Base-by-base conservation (phyloP, 2,888 invertebrate species). In the Cataglyphis rosenhaueri region DNA sequence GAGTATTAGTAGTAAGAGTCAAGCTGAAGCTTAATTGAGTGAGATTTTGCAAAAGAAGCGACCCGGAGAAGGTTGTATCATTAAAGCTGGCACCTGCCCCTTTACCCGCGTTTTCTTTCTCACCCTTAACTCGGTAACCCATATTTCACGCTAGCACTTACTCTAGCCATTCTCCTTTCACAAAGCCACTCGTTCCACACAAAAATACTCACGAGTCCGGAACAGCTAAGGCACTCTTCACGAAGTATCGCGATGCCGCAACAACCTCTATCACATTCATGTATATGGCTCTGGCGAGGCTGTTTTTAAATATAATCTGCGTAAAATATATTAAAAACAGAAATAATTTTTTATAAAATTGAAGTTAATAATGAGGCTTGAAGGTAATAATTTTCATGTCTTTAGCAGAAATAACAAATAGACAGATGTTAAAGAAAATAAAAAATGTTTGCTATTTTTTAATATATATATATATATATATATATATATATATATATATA, bases 101-200 rank as follows among this genome's bases (percentile, higher is more conserved):
- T 52, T 52, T n/a, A 52, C n/a, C n/a, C 48, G 48, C 75, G 35
- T 59, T 81, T 75, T 35, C 62, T 86, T 82, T 73, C 78, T 83
- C 83, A 88, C 90, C 92, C 92, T 93, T 92, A 93, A 93, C 93
- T 94, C 84, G 91, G 91, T 94, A 94, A 94, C 94, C 94, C 92
- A 94, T 94, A 94, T 94, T 94, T 94, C 94, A 93, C 91, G 87
- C 92, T 91, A 91, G 91, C 93, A 93, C 92, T 92, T 93, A 92
- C 90, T 90, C 86, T 89, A 88, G 87, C 92, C 90, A 92, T 94
- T 93, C 93, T 94, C 93, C 89, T 87, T 87, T 91, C 90, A 93
- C 93, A 93, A 93, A 93, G 93, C 92, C 92, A 92, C 92, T 93
- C 91, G 90, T 91, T 91, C 88, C 90, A 89, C 88, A 83, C 90